Evolutionary conservation across 2,797 vertebrate genomes (phyloP).

Genomic region (Gambusia yucatana): DNA sequence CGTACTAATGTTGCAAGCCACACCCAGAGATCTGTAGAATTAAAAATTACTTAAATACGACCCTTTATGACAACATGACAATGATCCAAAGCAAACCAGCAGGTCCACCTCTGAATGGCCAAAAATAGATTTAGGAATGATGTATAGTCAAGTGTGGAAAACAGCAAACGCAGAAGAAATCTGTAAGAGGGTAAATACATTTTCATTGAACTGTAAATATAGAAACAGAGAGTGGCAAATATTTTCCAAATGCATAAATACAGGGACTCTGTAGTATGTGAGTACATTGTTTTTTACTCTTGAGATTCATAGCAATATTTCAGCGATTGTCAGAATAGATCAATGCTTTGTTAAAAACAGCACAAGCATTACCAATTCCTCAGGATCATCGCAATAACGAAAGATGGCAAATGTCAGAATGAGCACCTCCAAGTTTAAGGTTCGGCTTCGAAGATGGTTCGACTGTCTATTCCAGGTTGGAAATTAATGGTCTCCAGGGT

Average conservation of each 20-base stretch:
- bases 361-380: neutral
- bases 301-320: neutral
- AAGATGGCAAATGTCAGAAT: neutral
- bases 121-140: neutral
- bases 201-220: neutral
- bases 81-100: neutral
- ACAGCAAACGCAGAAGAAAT: neutral
- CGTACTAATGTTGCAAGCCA: neutral
- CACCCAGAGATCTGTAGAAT: neutral
- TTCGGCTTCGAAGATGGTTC: neutral
- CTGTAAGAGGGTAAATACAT: neutral
- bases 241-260: neutral
- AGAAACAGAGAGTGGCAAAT: neutral
- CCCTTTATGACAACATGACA: neutral
- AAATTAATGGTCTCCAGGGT: slow-evolving; percentile 1
- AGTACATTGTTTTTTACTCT: neutral
- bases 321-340: neutral
- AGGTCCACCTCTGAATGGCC: neutral
- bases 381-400: neutral
- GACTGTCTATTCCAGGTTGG: neutral
- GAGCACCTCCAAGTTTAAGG: neutral
- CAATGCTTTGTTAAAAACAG: neutral
- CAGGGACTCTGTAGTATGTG: neutral
- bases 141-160: neutral
- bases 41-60: neutral